A percentile compares a stretch with the other conserved stretches of the same genome.
phyloP scores from a whole-genome alignment of 2,797 vertebrate genomes.

The Acomys russatus region DNA sequence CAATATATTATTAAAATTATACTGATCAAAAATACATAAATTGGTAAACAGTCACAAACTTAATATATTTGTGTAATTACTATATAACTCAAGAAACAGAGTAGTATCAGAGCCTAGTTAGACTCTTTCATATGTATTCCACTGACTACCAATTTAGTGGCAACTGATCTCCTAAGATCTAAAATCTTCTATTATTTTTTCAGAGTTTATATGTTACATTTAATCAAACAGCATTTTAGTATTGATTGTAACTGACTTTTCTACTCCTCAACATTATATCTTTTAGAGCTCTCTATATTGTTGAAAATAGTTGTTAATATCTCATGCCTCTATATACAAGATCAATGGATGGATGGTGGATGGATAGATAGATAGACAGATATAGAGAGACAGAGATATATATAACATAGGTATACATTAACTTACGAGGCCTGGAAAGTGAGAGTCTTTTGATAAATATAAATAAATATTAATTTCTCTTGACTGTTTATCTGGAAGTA shows the following conservation, averaged over 20 bases:
- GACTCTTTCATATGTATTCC: neutral
- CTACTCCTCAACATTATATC: neutral
- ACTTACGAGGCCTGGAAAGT: neutral
- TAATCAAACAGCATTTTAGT: neutral
- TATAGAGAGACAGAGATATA: neutral
- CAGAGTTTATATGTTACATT: neutral
- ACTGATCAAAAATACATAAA: neutral
- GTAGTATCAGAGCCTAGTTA: neutral
- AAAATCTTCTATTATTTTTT: neutral
- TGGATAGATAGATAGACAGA: neutral
- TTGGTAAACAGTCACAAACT: conserved; percentile 24
- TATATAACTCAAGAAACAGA: neutral
- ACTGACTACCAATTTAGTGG: neutral
- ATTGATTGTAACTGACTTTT: neutral
- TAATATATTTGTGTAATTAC: neutral
- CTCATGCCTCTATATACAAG: neutral
- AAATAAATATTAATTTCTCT: conserved; percentile 41
- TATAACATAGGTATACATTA: neutral
- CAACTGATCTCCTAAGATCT: neutral
- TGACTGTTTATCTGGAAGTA: neutral
- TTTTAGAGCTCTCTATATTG: neutral
- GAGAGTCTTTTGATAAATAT: neutral
- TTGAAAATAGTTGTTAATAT: neutral
- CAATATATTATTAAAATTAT: neutral
- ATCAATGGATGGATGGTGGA: neutral